phyloP scores from a whole-genome alignment of 2,888 invertebrate species.

The Poecilus cupreus region DNA sequence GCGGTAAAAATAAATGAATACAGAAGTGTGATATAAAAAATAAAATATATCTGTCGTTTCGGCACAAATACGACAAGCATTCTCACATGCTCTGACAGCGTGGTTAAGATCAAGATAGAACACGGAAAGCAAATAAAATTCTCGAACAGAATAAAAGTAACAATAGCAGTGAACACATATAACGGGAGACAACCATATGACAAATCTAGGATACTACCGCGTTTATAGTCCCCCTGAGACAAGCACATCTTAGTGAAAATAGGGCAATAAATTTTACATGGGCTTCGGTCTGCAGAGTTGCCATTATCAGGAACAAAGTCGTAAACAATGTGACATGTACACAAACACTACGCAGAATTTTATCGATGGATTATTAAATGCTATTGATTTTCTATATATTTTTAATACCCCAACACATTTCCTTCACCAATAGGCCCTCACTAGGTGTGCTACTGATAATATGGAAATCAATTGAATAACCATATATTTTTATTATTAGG shows the following conservation, averaged over 20 bases:
- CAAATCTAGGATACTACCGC: slow-evolving; percentile 53
- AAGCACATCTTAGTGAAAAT: slow-evolving; percentile 56
- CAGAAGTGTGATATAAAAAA: background rate
- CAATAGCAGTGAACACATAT: slow-evolving; percentile 53
- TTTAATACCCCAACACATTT: background rate
- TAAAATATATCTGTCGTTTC: background rate
- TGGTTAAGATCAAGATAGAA: slow-evolving; percentile 21
- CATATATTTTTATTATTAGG: too few species aligned
- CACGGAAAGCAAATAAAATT: slow-evolving; percentile 45
- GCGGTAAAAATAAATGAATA: background rate
- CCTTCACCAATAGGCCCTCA: too few species aligned
- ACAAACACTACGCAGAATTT: background rate
- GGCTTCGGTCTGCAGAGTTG: slow-evolving; percentile 34
- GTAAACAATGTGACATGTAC: slow-evolving; percentile 38
- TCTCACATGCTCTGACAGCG: background rate
- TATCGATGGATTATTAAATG: background rate
- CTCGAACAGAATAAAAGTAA: slow-evolving; percentile 49
- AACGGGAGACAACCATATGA: slow-evolving; percentile 53
- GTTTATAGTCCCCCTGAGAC: slow-evolving; percentile 56
- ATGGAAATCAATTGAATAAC: too few species aligned
- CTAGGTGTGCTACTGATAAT: too few species aligned
- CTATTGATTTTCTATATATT: background rate
- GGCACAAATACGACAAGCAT: background rate
- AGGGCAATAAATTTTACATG: slow-evolving; percentile 55
- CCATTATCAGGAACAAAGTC: slow-evolving; percentile 53